Evolutionary conservation across 2,888 invertebrate species (phyloP).

Genomic region (Cyrtodaria siliqua): DNA sequence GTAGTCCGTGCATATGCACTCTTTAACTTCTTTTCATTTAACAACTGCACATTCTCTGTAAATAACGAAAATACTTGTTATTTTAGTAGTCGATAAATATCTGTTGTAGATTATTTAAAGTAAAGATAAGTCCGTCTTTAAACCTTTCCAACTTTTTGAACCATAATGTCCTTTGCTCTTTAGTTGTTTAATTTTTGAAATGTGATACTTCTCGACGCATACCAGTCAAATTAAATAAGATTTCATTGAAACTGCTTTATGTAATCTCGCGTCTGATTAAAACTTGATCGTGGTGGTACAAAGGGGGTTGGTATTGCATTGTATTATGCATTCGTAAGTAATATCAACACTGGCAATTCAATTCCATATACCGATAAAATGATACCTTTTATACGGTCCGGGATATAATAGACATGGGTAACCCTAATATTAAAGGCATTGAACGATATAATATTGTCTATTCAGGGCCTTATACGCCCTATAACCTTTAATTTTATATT

Average conservation of each 20-base stretch:
- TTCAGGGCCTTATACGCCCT: conserved; percentile 22
- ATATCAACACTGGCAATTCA: conserved; percentile 26
- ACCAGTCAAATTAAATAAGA: conserved; percentile 36
- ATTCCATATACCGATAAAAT: conserved; percentile 31
- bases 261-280: conserved; percentile 29
- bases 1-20: too few relatives aligned
- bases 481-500: conserved; percentile 37
- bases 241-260: conserved; percentile 36
- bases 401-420: conserved; percentile 31
- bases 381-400: conserved; percentile 34
- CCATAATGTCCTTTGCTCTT: conserved; percentile 17
- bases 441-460: conserved; percentile 33
- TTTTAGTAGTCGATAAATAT: too few relatives aligned
- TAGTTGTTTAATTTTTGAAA: conserved; percentile 34
- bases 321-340: conserved; percentile 36
- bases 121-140: too few relatives aligned
- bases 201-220: conserved; percentile 20
- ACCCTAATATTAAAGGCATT: conserved; percentile 46
- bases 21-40: too few relatives aligned
- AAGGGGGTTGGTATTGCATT: conserved; percentile 24
- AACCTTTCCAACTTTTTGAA: conserved; percentile 13
- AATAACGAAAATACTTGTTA: too few relatives aligned
- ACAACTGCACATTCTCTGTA: too few relatives aligned
- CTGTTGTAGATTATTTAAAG: too few relatives aligned
- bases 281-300: not conserved